Conservation (phyloP, 2,888 invertebrate genomes). For the Drosophila mimica region DNA sequence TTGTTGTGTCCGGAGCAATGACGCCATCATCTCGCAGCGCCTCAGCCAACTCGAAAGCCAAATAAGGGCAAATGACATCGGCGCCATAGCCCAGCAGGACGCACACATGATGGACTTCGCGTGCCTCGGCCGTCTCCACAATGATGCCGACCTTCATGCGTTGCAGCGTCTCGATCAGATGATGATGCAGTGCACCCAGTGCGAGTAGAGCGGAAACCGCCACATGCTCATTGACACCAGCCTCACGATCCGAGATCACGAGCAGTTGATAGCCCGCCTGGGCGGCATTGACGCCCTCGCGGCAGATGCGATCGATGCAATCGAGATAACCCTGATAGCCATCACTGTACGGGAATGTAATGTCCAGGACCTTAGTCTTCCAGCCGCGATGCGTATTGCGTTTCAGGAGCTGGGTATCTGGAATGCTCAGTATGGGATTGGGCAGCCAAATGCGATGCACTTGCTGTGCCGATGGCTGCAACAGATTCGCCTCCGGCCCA, state of each 20-base stretch:
- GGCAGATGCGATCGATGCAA: constrained; percentile 92
- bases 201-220: constrained; percentile 94
- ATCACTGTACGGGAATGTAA: constrained; percentile 92
- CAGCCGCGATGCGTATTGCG: constrained; percentile 93
- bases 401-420: constrained; percentile 95
- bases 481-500: constrained; percentile 97
- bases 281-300: constrained; percentile 93
- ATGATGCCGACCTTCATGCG: constrained; percentile 98
- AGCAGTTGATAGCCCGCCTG: constrained; percentile 92
- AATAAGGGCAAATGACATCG: constrained; percentile 98
- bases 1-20: constrained; percentile 90
- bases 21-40: constrained; percentile 94
- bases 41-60: constrained; percentile 96
- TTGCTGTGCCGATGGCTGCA: constrained; percentile 95
- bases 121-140: constrained; percentile 97
- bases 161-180: constrained; percentile 96
- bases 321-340: constrained; percentile 91
- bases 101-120: constrained; percentile 98
- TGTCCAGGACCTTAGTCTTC: constrained; percentile 94
- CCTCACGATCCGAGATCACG: constrained; percentile 92
- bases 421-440: constrained; percentile 96
- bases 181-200: constrained; percentile 97
- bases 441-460: constrained; percentile 95
- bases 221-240: constrained; percentile 87
- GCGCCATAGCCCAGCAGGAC: constrained; percentile 98